Percentiles rank a stretch among this genome's conserved stretches.
These are phyloP conservation scores for Probaryconus sp. DNA, from an alignment of 1,140 invertebrate genomes.

Conservation along the genomic window DNA sequence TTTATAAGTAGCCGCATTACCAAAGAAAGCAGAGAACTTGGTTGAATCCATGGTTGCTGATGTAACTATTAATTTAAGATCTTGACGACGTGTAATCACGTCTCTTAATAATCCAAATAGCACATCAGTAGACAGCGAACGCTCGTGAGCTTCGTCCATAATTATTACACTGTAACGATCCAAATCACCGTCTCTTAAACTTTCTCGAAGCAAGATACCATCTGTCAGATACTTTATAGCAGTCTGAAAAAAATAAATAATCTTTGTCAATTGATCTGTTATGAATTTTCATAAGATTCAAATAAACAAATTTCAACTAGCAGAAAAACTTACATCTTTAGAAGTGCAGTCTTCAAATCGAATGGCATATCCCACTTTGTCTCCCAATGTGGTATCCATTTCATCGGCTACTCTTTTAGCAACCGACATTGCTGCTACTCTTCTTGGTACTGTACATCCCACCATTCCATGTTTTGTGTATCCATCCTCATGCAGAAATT, in stretches of 20 bases:
- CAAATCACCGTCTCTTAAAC: constrained; percentile 94
- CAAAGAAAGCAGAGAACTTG: constrained; percentile 89
- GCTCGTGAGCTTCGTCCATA: constrained; percentile 99
- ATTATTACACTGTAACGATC: constrained; percentile 98
- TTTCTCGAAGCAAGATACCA: constrained; percentile 97
- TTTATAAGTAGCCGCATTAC: constrained; percentile 82
- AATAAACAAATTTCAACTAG: too few relatives aligned
- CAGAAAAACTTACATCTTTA: constrained; percentile 79
- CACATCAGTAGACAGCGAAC: constrained; percentile 82
- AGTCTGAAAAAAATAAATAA: constrained; percentile 81
- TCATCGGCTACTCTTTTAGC: constrained; percentile 2
- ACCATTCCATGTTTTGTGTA: background rate
- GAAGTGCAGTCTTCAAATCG: constrained; percentile 93
- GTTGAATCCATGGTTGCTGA: constrained; percentile 91
- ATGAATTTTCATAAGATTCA: too few relatives aligned
- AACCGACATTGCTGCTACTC: background rate
- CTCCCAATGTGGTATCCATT: background rate
- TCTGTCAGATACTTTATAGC: constrained; percentile 99
- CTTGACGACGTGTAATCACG: constrained; percentile 82
- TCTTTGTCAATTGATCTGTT: background rate
- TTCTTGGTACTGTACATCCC: background rate
- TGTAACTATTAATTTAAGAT: constrained; percentile 91
- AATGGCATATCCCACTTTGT: background rate
- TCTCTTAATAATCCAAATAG: constrained; percentile 88
- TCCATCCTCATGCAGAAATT: background rate